Evolutionary conservation across 2,113 vertebrate genomes (phyloP), one percentile per base, ranked within the genome.

Genomic region (Gorsachius goisagi): DNA sequence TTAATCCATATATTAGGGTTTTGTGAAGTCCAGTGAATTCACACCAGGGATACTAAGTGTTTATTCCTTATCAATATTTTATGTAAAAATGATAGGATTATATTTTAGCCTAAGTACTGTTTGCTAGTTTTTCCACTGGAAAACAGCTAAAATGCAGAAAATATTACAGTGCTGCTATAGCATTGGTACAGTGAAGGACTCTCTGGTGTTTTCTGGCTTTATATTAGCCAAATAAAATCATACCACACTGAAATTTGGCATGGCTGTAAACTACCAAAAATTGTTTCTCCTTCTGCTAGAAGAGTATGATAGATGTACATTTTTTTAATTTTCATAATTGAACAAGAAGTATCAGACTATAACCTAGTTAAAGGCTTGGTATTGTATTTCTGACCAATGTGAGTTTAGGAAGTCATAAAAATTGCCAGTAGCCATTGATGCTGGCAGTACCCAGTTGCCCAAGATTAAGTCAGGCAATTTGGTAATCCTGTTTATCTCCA

Each of bases 1-100:
- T 97, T 98, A 98, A 98, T 98, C 98, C 97, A 98, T 98, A 98
- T 96, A 98, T 97, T 98, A 98, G 91, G 88, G 91, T 97, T 98
- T 98, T 0, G 81, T 97, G 93, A 97, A 97, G 97, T 98, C 97
- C 97, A 96, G 92, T 95, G 96, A 98, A 98, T 98, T 98, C 96
- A 95, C 97, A 97, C 94, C 77, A 97, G 96, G 97, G 96, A 97
- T 97, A 91, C 95, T 97, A 97, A 98, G 94, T 97, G 97, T 98
- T 98, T 98, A 97, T 97, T 98, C 73, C 93, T 96, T 97, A 98
- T 98, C 98, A 98, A 98, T 98, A 97, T 98, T 98, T 98, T 96
- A 98, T 97, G 96, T 95, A 94, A 98, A 98, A 97, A 91, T 97
- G 96, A 98, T 98, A 97, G 96, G 95, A 97, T 98, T 98, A 97